Evolutionary conservation across 2,888 invertebrate genomes (phyloP).

Genomic region (Cantharis nigra): DNA sequence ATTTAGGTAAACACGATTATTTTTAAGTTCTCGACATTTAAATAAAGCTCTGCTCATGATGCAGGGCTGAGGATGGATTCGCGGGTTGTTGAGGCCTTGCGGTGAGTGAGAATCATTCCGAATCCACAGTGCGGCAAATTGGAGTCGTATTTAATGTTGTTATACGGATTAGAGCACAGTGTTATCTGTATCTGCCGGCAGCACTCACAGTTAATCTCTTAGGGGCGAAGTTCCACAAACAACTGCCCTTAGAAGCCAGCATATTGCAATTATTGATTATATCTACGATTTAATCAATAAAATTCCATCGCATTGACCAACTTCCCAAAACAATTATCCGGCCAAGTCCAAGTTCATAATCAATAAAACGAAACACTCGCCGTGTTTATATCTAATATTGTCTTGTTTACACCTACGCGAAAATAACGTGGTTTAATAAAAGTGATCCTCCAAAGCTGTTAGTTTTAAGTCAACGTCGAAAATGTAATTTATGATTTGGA

Average conservation of each 20-base stretch:
- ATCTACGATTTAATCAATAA: slow-evolving; percentile 24
- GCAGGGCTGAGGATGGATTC: slow-evolving; percentile 41
- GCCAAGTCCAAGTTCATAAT: not conserved
- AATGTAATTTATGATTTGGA: slow-evolving; percentile 28
- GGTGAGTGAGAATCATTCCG: slow-evolving; percentile 52
- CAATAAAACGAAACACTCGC: not conserved
- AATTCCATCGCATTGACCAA: slow-evolving; percentile 16
- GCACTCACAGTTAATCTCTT: slow-evolving; percentile 54
- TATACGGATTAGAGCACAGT: slow-evolving; percentile 56
- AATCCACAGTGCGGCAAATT: slow-evolving; percentile 61
- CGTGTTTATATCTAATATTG: not conserved
- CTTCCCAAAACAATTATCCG: not conserved
- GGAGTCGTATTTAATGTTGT: slow-evolving; percentile 61
- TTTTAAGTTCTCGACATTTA: slow-evolving; percentile 44
- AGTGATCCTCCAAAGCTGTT: not conserved
- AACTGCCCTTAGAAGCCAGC: slow-evolving; percentile 29
- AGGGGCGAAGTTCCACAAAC: slow-evolving; percentile 35
- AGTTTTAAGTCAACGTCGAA: slow-evolving; percentile 11
- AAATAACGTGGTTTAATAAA: not conserved
- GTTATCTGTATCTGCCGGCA: slow-evolving; percentile 55
- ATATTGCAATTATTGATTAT: slow-evolving; percentile 31
- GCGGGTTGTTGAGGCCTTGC: slow-evolving; percentile 48
- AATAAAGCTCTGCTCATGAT: slow-evolving; percentile 39
- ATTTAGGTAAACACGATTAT: slow-evolving; percentile 45
- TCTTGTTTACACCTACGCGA: not conserved